phyloP scores from a whole-genome alignment of 2,797 vertebrate species.

The Nasua narica region DNA sequence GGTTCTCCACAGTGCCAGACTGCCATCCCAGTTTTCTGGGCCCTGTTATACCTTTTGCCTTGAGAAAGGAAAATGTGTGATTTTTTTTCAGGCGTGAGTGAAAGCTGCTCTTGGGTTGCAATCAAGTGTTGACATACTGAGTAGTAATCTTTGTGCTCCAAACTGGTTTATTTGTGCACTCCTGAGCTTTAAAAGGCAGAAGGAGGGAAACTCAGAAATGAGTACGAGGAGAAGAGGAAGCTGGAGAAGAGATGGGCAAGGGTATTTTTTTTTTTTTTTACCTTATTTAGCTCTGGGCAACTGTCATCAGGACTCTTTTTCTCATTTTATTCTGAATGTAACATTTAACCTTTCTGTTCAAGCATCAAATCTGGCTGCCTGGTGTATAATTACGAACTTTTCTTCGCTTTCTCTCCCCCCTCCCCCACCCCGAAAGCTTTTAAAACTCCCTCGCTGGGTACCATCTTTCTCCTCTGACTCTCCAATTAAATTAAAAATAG shows the following conservation, averaged over 20 bases:
- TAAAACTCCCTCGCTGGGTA: conserved; percentile 62
- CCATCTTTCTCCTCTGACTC: conserved; percentile 64
- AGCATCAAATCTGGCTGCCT: conserved; percentile 69
- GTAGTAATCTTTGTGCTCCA: background rate
- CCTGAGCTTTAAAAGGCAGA: background rate
- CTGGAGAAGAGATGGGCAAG: background rate
- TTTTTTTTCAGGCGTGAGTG: background rate
- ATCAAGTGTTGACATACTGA: background rate
- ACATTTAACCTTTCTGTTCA: conserved; percentile 77
- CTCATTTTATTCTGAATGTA: conserved; percentile 65
- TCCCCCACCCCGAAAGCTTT: conserved; percentile 38
- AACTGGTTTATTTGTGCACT: background rate
- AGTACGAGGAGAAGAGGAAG: background rate
- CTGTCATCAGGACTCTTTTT: conserved; percentile 27
- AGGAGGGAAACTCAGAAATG: background rate
- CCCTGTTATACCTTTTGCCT: background rate
- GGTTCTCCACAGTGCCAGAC: background rate
- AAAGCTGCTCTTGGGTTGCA: background rate
- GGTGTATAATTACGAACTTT: conserved; percentile 73
- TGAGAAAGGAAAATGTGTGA: background rate
- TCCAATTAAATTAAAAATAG: conserved; percentile 79
- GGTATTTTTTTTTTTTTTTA: background rate
- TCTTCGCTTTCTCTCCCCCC: background rate
- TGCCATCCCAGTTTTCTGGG: background rate
- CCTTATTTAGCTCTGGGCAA: conserved; percentile 53